Evolutionary conservation across 2,797 vertebrate species (phyloP), one percentile per base, ranked within the genome.

Genomic region (Emys orbicularis): DNA sequence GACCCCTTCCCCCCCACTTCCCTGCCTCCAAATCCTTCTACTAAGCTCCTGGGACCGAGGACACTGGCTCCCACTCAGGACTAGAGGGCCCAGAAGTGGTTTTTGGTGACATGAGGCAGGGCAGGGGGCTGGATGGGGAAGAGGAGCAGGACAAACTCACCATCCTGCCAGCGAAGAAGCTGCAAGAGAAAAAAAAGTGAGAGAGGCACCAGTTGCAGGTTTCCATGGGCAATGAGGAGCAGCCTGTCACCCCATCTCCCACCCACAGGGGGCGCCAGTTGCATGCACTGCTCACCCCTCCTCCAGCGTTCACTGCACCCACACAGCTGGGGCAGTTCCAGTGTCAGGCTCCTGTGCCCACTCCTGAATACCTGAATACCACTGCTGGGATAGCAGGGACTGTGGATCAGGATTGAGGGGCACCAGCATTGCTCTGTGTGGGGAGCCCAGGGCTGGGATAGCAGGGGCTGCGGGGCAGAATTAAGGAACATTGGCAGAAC

Each of bases 141-240:
- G n/a, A 77, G 57, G 44, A 79, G 31, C 8, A 13, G 47, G 53
- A 54, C 8, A 11, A 90, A 96, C 96, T 96, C 93, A 96, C 95
- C 97, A 96, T 95, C 86, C 79, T 90, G 89, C 61, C 80, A 27
- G 23, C 83, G 41, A 16, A 50, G 53, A 27, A 31, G 77, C 83
- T 96, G 88, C 52, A 74, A 83, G 4, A 31, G 65, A 37, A n/a
- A 68, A 59, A 29, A 59, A 57, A 59, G 88, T 93, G 9, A 3
- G 88, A 68, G 1, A 49, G 68, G 50, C 52, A 57, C 47, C 44
- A 12, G 79, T 92, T 56, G 81, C 0, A 2, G 2, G 52, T 79
- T 12, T 56, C n/a, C n/a, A 2, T 1, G 27, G 84, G 79, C 44
- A 86, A n/a, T 0, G 1, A 41, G 41, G 5, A 41, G 41, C 41